Evolutionary conservation across 1,140 invertebrate species (phyloP).

Genomic region (Aphis craccivora): DNA sequence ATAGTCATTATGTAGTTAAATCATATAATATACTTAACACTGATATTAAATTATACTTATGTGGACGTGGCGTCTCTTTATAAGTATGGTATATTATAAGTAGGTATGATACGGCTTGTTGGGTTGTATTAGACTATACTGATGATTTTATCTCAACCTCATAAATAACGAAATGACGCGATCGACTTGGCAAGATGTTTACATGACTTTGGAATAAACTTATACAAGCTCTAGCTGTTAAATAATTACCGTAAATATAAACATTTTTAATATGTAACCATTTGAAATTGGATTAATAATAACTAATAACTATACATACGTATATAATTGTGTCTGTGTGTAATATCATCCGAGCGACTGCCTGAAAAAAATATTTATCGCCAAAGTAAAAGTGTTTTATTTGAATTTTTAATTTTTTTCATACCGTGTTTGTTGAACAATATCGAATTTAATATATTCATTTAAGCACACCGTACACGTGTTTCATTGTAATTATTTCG

Average conservation of each 20-base stretch:
- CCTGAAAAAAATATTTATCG: background rate
- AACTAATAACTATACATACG: background rate
- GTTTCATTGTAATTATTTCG: background rate
- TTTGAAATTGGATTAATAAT: background rate
- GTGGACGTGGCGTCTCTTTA: background rate
- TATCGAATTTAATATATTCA: slow-evolving; percentile 7
- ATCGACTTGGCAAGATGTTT: background rate
- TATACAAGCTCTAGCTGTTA: background rate
- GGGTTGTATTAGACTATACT: background rate
- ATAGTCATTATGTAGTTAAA: background rate
- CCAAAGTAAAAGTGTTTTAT: background rate
- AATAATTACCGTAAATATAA: background rate
- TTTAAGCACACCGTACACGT: background rate
- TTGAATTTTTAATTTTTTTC: background rate
- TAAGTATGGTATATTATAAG: too few species aligned
- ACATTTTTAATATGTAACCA: background rate
- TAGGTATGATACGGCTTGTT: too few species aligned
- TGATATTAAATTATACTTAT: background rate
- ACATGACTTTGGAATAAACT: background rate
- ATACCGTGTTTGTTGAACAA: background rate
- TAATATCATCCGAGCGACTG: background rate
- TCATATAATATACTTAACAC: background rate
- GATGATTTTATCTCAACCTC: background rate
- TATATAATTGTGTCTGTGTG: too few species aligned
- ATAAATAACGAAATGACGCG: background rate